Conservation (phyloP, 2,797 vertebrate species). For the Galago senegalensis region DNA sequence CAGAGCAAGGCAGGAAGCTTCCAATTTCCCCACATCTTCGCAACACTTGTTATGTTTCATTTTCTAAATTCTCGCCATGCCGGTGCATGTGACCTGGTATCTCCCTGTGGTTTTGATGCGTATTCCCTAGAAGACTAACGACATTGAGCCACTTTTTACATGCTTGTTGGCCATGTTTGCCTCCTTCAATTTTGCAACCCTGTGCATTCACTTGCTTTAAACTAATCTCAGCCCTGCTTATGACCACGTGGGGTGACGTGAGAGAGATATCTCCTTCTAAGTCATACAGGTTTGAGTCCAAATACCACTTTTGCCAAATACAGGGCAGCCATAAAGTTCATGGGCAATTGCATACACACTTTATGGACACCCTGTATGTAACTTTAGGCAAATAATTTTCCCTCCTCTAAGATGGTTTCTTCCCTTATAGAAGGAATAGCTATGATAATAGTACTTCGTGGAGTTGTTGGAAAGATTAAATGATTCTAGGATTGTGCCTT, state of each 20-base stretch:
- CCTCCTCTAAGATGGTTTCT: background rate
- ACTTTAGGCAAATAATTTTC: background rate
- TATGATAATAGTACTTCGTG: background rate
- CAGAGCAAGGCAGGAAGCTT: background rate
- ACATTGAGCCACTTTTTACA: background rate
- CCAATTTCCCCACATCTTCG: background rate
- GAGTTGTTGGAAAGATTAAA: background rate
- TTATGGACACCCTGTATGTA: background rate
- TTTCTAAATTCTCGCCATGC: constrained; percentile 7
- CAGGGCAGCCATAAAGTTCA: no score
- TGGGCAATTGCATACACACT: no score
- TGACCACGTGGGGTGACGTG: background rate
- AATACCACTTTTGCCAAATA: background rate
- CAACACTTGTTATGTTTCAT: background rate
- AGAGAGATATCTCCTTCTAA: background rate
- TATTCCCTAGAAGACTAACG: background rate
- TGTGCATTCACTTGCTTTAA: background rate
- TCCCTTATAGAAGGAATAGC: background rate
- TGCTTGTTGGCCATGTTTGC: background rate
- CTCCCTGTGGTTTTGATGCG: background rate
- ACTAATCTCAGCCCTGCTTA: background rate
- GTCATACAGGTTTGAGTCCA: background rate
- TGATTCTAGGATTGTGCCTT: background rate
- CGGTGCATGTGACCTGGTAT: background rate
- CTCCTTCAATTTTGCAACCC: background rate